Base-by-base conservation (phyloP, 1,140 invertebrate genomes). In the Bombus huntii region DNA sequence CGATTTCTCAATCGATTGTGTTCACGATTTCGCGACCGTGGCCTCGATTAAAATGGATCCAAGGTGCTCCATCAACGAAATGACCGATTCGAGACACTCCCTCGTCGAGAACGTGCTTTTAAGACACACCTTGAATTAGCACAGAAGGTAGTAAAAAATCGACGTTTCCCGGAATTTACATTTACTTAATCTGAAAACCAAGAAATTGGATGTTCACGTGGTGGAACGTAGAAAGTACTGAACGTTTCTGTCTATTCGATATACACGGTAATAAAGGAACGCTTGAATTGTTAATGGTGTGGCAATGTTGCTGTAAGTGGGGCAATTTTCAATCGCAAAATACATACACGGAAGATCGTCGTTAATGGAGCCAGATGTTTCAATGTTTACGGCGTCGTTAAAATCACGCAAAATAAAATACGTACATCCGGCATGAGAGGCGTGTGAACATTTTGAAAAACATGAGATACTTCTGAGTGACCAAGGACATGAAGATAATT, bases 61-160 rank as follows among this genome's bases (percentile, higher is more conserved):
- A 86, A 89, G 87, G 83, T 31, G 28, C 34, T 78, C 42, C 22
- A 81, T 82, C 44, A n/a, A 66, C 65, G 70, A 79, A 80, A 88
- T 70, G 42, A 75, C 8, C 22, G 62, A 62, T 65, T 10, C 18
- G 37, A 47, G 34, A 3, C 74, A 47, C 28, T 85, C 34, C 34
- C 53, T 62, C n/a, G 10, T 44, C 34, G 39, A 83, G 78, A 79
- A 18, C 2, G 1, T 22, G 53, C 13, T 47, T 81, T 72, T n/a
- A 47, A 47, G 62, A 34, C 42, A 34, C 57, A n/a, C 18, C 70
- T n/a, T 42, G 47, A 71, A 28, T 37, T 62, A 28, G 25, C 34
- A 4, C 12, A 28, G 15, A n/a, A 39, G 3, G 1, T 28, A 53
- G 39, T 39, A 15, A 59, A 76, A 37, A 31, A 44, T 44, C 37